Base-by-base conservation (phyloP, 2,888 invertebrate species). In the Eledona agricola region DNA sequence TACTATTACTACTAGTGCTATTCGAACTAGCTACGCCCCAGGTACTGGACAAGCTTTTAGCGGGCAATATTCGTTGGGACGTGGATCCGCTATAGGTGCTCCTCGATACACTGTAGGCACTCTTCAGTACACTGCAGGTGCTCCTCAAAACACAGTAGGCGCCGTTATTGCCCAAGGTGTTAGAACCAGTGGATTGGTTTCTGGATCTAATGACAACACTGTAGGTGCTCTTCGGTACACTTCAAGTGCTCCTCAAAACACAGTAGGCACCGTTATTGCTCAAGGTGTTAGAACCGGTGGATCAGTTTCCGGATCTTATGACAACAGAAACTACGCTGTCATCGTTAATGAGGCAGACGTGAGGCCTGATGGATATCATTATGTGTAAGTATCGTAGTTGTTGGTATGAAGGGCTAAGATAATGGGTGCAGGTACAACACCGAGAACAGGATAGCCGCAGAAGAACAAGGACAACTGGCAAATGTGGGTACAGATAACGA, bases 401-500 rank as follows among this genome's bases (percentile, higher is more conserved):
- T 11, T 45, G 32, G 4, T 31, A 10, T 19, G 7, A 17, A 13
- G 22, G 7, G 10, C 6, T 40, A 15, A 25, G 9, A 10, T 19
- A 1, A 26, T 10, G 3, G 17, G 5, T 12, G 28, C 60, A 85
- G 85, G 51, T 79, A 77, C 61, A 81, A 85, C 69, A 84, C 82
- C 25, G 81, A 82, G 72, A 85, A 86, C 67, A 84, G 84, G 4
- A 86, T 85, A 62, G 72, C 79, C 3, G 82, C 79, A n/a, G 80
- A 83, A 57, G 83, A 81, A 55, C 78, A 81, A 60, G 85, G 85
- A 5, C 73, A 75, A 19, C 79, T 82, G 13, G 64, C 45, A 72
- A 77, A 78, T 65, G 72, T 79, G 31, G 82, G 64, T 3, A 60
- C 60, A 43, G 78, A 79, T 7, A 79, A 79, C 1, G 83, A 82